phyloP scores from a whole-genome alignment of 2,888 invertebrate genomes.

The Ectobius pallidus region DNA sequence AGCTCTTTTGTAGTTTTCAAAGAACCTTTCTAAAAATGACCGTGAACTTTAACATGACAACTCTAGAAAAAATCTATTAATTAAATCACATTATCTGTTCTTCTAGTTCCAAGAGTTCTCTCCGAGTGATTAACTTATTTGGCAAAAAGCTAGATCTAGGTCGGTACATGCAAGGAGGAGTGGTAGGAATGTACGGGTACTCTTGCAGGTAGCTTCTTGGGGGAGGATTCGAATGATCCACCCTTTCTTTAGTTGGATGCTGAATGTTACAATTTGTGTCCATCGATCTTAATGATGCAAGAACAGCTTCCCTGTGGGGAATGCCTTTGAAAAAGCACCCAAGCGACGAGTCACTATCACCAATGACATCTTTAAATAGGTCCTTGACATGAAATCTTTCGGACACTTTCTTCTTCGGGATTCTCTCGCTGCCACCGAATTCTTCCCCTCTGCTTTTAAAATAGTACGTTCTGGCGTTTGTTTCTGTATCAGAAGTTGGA shows the following conservation, averaged over 20 bases:
- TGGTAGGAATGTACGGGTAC: too few relatives aligned
- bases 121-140: too few relatives aligned
- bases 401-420: slow-evolving; percentile 55
- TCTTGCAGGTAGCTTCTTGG: too few relatives aligned
- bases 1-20: too few relatives aligned
- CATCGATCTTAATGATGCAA: slow-evolving; percentile 61
- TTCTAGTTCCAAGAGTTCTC: too few relatives aligned
- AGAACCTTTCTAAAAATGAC: too few relatives aligned
- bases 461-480: not conserved
- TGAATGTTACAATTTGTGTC: slow-evolving; percentile 51
- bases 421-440: slow-evolving; percentile 45
- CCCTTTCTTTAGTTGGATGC: not conserved
- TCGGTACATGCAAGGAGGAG: too few relatives aligned
- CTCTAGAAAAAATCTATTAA: too few relatives aligned
- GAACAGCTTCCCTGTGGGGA: slow-evolving; percentile 61
- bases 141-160: too few relatives aligned
- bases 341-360: slow-evolving; percentile 56
- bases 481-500: slow-evolving; percentile 33
- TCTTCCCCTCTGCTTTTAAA: not conserved
- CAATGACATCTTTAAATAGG: slow-evolving; percentile 58
- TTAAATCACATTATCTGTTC: too few relatives aligned
- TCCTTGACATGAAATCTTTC: slow-evolving; percentile 62
- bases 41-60: too few relatives aligned
- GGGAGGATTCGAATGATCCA: too few relatives aligned
- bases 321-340: slow-evolving; percentile 56